Base-by-base conservation (phyloP, 2,113 vertebrate genomes). In the Corynorhinus townsendii region DNA sequence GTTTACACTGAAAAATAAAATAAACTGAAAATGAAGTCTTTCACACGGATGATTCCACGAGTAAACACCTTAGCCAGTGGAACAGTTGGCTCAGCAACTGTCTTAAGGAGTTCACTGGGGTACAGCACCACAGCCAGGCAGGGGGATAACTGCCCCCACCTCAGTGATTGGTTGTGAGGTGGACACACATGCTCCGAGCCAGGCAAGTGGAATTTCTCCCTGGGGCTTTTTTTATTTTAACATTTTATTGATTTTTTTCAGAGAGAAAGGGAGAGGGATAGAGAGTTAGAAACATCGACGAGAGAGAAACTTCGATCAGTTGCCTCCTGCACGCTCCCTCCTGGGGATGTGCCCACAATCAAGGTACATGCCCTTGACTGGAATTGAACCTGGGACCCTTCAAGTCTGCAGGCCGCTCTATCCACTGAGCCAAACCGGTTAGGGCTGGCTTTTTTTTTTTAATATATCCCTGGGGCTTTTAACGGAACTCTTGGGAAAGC, bases 71-170 rank as follows among this genome's bases (percentile, higher is more conserved):
- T 7, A 47, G 38, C 22, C 56, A 35, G 17, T 0, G 5, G 3
- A 24, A 7, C 6, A 40, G 7, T 30, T 45, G 17, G 49, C 11
- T 20, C 7, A 40, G 14, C 3, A 17, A 4, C 43, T 14, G 49
- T 85, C 59, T 73, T 22, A 3, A 35, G 20, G 54, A 20, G 22
- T 11, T 77, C 35, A 35, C 4, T 69, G 2, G 7, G 20, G 11
- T 19, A 5, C 0, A 45, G 16, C 5, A 71, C 22, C 9, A 64
- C 8, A 68, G 20, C 4, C 7, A n/a, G 20, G 15, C 22, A 75
- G 12, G 69, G 2, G 19, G 6, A 15, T 17, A 45, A 28, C 0
- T 2, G 0, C 3, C 7, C 22, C 45, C 14, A 5, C 17, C 47
- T 16, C 17, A 8, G n/a, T 1, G 69, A 69, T 1, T 47, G 45